Conservation (phyloP, 2,888 invertebrate species). For the Theretra japonica region DNA sequence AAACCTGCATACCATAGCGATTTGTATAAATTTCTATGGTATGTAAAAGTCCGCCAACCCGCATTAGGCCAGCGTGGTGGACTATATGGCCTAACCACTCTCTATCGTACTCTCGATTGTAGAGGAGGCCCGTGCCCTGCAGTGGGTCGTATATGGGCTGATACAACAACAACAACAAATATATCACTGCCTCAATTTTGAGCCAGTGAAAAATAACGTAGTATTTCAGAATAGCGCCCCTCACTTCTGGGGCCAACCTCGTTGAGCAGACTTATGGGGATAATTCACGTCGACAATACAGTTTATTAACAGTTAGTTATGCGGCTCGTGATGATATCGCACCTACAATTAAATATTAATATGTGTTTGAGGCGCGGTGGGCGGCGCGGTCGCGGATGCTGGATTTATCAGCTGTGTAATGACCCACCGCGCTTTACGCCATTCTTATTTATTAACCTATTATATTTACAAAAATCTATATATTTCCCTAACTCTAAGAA, state of each 20-base stretch:
- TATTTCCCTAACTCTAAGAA: too few relatives aligned
- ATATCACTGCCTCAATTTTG: background rate
- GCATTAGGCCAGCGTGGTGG: too few relatives aligned
- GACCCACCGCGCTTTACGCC: constrained; percentile 16
- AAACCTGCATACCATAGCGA: too few relatives aligned
- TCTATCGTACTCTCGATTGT: too few relatives aligned
- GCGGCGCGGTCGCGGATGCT: constrained; percentile 49
- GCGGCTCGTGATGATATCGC: constrained; percentile 77
- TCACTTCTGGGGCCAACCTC: constrained; percentile 49
- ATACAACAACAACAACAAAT: too few relatives aligned
- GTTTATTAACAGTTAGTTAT: constrained; percentile 83
- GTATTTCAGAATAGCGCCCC: constrained; percentile 55
- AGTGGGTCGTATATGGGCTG: too few relatives aligned
- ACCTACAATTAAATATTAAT: constrained; percentile 83
- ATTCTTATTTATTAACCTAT: background rate
- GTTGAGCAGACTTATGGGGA: constrained; percentile 73
- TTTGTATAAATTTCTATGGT: too few relatives aligned
- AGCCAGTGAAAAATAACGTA: background rate
- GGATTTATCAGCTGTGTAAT: constrained; percentile 55
- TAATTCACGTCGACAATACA: constrained; percentile 83
- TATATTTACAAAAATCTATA: too few relatives aligned
- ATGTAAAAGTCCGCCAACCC: too few relatives aligned
- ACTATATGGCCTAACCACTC: too few relatives aligned
- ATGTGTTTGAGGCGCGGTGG: constrained; percentile 72
- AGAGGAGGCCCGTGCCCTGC: too few relatives aligned